Base-by-base conservation (phyloP, 2,113 vertebrate genomes). In the Cebidichthys violaceus region DNA sequence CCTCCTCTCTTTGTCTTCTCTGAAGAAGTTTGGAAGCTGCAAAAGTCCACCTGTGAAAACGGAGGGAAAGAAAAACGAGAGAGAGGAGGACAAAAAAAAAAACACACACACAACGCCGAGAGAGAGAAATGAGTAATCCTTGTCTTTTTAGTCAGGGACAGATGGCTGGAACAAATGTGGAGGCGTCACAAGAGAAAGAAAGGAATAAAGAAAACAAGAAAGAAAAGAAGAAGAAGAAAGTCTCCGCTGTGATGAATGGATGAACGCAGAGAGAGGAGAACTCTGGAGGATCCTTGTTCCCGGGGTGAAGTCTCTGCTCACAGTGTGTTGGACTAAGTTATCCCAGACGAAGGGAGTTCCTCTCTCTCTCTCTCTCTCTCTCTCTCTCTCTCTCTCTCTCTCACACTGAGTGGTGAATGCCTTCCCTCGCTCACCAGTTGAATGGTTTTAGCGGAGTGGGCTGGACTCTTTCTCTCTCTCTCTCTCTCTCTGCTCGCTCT, bases 371-470 rank as follows among this genome's bases (percentile, higher is more conserved):
- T 81, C 24, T 77, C 55, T 70, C 81, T 75, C 77, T 77, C 31
- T 79, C 60, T 83, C 52, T 71, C 75, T 88, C 85, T 77, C 75
- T 70, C 54, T 70, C 79, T 75, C 77, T 57, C 50, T 81, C 54
- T 79, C 59, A 71, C 85, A 74, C 75, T 80, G 20, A 45, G 71
- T 85, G 70, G 70, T 81, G 90, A 90, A 82, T 90, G 90, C 69
- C 69, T 64, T 90, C 83, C 75, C 86, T 90, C 81, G 86, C 77
- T 86, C 90, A 91, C 77, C 86, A 91, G 91, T 92, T 93, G 90
- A 93, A 90, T 93, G 93, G 83, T 91, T 92, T 93, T 91, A 90
- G 57, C 57, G 74, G 81, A 93, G 92, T 91, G 92, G 92, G 92
- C 86, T 88, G 92, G 92, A 86, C 92, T 89, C 88, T 57, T 83